Conservation (phyloP, 2,797 vertebrate genomes). For the Anguilla marmorata region DNA sequence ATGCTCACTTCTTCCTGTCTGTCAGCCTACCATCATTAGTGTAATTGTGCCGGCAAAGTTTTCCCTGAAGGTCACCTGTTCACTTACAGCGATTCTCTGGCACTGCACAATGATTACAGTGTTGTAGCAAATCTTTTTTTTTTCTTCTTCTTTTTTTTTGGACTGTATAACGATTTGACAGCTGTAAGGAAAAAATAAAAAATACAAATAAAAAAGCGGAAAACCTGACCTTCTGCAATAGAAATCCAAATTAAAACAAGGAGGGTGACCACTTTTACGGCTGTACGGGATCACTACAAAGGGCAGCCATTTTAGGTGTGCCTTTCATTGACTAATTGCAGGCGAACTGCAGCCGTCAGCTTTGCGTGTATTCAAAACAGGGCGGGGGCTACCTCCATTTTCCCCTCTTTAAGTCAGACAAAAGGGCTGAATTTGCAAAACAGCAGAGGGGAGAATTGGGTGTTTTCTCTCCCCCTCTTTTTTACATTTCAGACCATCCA, state of each 20-base stretch:
- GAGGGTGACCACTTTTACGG: neutral
- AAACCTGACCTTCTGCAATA: neutral
- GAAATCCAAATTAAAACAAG: neutral
- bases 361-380: conserved; percentile 7
- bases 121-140: too few relatives aligned
- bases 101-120: neutral
- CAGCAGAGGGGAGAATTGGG: neutral
- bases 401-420: neutral
- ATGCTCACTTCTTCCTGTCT: neutral
- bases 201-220: neutral
- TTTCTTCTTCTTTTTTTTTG: too few relatives aligned
- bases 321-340: neutral
- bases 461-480: neutral
- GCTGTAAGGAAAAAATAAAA: neutral
- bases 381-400: neutral
- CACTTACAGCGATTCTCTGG: neutral
- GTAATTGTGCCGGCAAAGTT: neutral
- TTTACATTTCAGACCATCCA: neutral
- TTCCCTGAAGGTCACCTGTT: neutral
- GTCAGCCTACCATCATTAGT: neutral
- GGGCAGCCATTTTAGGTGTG: neutral
- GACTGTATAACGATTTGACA: neutral
- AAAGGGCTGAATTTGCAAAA: neutral
- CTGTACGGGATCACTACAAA: neutral
- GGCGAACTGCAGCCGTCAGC: neutral